These are phyloP conservation scores for Allygus modestus DNA, from an alignment of 2,888 invertebrate genomes.

Conservation along the genomic window DNA sequence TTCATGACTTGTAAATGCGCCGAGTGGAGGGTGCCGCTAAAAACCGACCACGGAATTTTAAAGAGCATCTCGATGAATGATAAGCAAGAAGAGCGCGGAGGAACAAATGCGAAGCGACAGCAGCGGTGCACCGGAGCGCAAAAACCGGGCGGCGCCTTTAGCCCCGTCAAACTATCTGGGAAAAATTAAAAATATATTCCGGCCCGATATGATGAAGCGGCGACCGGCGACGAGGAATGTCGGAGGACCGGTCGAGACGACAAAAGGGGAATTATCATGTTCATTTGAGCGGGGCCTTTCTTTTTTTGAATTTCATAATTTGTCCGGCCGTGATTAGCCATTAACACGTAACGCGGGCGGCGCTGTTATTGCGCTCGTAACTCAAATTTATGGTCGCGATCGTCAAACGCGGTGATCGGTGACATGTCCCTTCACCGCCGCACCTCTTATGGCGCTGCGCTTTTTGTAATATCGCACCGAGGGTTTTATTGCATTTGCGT, in stretches of 20 bases:
- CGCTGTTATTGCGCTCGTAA: slow-evolving; percentile 36
- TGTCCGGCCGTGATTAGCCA: slow-evolving; percentile 30
- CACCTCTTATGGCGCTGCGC: neutral
- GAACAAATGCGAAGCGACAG: slow-evolving; percentile 56
- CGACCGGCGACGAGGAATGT: slow-evolving; percentile 39
- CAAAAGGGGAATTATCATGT: slow-evolving; percentile 61
- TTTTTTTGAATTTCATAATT: slow-evolving; percentile 46
- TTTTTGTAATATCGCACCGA: slow-evolving; percentile 14
- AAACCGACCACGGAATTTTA: slow-evolving; percentile 53
- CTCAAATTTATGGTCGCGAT: slow-evolving; percentile 35
- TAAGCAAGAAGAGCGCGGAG: slow-evolving; percentile 50
- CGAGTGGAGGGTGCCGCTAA: slow-evolving; percentile 49
- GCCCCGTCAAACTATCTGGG: slow-evolving; percentile 58
- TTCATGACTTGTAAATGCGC: slow-evolving; percentile 34
- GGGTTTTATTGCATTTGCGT: neutral
- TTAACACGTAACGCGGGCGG: slow-evolving; percentile 34
- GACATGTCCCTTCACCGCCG: slow-evolving; percentile 28
- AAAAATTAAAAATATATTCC: slow-evolving; percentile 61
- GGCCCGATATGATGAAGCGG: slow-evolving; percentile 47
- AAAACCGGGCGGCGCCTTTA: slow-evolving; percentile 57
- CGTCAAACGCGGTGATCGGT: slow-evolving; percentile 9
- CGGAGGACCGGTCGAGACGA: slow-evolving; percentile 48
- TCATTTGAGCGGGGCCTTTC: slow-evolving; percentile 32
- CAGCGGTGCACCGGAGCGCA: slow-evolving; percentile 46
- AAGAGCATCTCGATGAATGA: slow-evolving; percentile 54